Evolutionary conservation across 1,140 invertebrate genomes (phyloP), one percentile per base, ranked within the genome.

Genomic region (Maconellicoccus hirsutus): DNA sequence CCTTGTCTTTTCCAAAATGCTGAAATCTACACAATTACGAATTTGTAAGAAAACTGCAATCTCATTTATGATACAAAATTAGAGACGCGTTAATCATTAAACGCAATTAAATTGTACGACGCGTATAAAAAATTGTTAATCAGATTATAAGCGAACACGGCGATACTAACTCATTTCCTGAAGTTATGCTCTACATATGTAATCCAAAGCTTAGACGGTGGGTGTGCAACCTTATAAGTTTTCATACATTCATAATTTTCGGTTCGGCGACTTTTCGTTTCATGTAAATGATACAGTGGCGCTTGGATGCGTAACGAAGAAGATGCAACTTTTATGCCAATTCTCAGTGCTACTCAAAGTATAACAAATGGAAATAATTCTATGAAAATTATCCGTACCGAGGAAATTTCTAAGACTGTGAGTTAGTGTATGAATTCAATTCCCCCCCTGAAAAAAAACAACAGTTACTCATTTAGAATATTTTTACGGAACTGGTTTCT

Each of bases 181-280:
- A 66, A 66, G 61, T 66, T 66, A 66, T 66, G 61, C 61, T 66
- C 61, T 66, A 66, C 61, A 66, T 66, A 66, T 66, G 61, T 66
- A 66, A 66, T 66, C 25, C 10, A 26, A 66, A 66, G 61, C 61
- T 66, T 52, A 16, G 42, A 16, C 52, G 61, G 61, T 22, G 61
- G 7, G 61, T 10, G 22, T 66, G 61, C 61, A 66, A 66, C 25
- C 61, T 66, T 66, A 66, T 26, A 25, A 25, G 21, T 66, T 66
- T 66, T 66, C 61, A 66, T 66, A 66, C 61, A 66, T 66, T 66
- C 61, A 66, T 66, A 66, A 66, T 66, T 66, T 66, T 66, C 61
- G 61, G 22, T 66, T 66, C 61, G 61, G 10, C 61, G 61, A 25
- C 14, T 66, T 66, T 66, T 66, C 16, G 61, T 66, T 66, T 4